A percentile compares a stretch with the other conserved stretches of the same genome.
Conservation (phyloP, 2,113 vertebrate species). For the Siphamia tubifer region DNA sequence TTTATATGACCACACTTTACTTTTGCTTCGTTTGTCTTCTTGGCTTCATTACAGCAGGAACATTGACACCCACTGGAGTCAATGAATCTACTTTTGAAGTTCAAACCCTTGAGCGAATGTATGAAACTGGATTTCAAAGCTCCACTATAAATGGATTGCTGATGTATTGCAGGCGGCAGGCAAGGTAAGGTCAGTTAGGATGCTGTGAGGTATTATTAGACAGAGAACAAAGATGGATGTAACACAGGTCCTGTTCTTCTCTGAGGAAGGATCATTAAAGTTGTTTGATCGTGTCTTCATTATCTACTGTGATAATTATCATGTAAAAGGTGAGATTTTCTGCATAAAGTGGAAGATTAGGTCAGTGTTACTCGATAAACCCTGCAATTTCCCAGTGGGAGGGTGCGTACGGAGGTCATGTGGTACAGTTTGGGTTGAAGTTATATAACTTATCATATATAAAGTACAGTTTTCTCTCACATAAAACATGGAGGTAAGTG, state of each 20-base stretch:
- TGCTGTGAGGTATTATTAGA: constrained; percentile 44
- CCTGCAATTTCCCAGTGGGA: neutral
- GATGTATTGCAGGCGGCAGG: constrained; percentile 4
- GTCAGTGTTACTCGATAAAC: neutral
- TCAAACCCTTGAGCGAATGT: neutral
- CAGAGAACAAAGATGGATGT: constrained; percentile 21
- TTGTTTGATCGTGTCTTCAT: neutral
- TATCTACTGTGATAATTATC: neutral
- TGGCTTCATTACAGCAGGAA: neutral
- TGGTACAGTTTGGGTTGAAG: too few species aligned
- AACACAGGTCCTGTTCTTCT: neutral
- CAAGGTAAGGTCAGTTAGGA: constrained; percentile 35
- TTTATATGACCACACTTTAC: constrained; percentile 7
- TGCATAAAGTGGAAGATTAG: neutral
- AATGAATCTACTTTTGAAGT: neutral
- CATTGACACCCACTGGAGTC: neutral
- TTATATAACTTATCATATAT: neutral
- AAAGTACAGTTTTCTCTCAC: neutral
- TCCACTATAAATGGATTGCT: neutral
- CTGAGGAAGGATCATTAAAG: constrained; percentile 14
- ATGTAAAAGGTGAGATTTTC: neutral
- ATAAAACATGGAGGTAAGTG: too few species aligned
- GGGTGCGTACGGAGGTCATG: neutral
- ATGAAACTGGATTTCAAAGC: constrained; percentile 21
- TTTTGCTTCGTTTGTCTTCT: neutral